Base-by-base conservation (phyloP, 2,888 invertebrate genomes). In the Oxytorus armatus region DNA sequence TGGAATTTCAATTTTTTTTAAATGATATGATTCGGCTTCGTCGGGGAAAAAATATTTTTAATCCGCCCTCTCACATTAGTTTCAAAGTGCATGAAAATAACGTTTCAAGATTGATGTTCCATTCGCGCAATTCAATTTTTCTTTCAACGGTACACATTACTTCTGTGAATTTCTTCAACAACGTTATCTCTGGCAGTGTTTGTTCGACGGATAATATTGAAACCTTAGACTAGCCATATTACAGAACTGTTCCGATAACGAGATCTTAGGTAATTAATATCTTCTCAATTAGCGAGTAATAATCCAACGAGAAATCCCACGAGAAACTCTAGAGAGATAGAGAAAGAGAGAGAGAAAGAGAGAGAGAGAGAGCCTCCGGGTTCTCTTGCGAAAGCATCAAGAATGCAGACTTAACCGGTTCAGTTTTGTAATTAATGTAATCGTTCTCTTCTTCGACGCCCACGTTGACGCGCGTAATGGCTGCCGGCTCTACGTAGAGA, bases 381-480 rank as follows among this genome's bases (percentile, higher is more conserved):
- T 11, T 42, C 7, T 53, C 53, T 23, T 25, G 29, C 23, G 29
- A 36, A 47, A n/a, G 25, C 66, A 39, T 8, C 47, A 77, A 33
- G 72, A 77, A 72, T 77, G 77, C 65, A 18, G 51, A 69, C 68
- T 61, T 51, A 57, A 57, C 57, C 65, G 57, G 77, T 77, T 44
- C 65, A 72, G 72, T 72, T 77, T 72, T 72, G 77, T 59, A 77
- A 77, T 77, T 72, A 72, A 77, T 72, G 51, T 72, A 53, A 73
- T 66, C 72, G 55, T 66, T 77, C 73, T 73, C 66, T 73, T 44
- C 49, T 59, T 18, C 59, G 72, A 77, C 77, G 72, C 72, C 77
- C 77, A 77, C 77, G 72, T 77, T 72, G 33, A 73, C 66, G 59
- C 59, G 59, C 53, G 72, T 73, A 68, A 73, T 73, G 51, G 72